Conservation (phyloP, 2,113 vertebrate species). For the Rafetus swinhoei region DNA sequence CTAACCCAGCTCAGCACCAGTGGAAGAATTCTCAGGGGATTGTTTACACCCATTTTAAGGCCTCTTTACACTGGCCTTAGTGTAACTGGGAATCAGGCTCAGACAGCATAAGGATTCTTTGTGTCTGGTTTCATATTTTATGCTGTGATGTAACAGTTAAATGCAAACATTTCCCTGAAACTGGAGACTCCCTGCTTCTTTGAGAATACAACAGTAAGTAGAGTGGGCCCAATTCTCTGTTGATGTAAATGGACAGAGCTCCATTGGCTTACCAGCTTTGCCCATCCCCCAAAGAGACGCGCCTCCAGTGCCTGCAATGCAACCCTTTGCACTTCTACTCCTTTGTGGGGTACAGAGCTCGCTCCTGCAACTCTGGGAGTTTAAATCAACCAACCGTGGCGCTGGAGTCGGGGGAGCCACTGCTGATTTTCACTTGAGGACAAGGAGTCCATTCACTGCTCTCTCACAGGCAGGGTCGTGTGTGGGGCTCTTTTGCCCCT, state of each 20-base stretch:
- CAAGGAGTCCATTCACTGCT: conserved; percentile 76
- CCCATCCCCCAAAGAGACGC: background rate
- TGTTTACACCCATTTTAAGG: background rate
- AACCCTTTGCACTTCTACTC: background rate
- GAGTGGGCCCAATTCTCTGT: background rate
- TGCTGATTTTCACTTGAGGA: conserved; percentile 62
- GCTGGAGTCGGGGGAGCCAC: conserved; percentile 62
- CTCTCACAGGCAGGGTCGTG: conserved; percentile 77
- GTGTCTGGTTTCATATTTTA: background rate
- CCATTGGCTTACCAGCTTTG: background rate
- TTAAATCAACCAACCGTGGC: conserved; percentile 71
- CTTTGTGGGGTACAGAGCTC: background rate
- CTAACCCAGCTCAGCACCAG: background rate
- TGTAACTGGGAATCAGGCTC: no score
- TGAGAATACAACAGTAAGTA: background rate
- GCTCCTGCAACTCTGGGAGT: background rate
- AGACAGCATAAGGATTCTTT: background rate
- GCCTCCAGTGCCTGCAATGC: background rate
- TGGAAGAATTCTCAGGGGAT: background rate
- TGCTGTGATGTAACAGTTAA: background rate
- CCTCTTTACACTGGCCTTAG: background rate
- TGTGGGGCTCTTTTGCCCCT: conserved; percentile 62
- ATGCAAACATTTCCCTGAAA: background rate
- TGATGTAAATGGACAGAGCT: no score
- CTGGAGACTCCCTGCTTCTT: background rate